A percentile compares a stretch with the other conserved stretches of the same genome.
Evolutionary conservation across 2,113 vertebrate genomes (phyloP).

Genomic region (Manacus vitellinus): DNA sequence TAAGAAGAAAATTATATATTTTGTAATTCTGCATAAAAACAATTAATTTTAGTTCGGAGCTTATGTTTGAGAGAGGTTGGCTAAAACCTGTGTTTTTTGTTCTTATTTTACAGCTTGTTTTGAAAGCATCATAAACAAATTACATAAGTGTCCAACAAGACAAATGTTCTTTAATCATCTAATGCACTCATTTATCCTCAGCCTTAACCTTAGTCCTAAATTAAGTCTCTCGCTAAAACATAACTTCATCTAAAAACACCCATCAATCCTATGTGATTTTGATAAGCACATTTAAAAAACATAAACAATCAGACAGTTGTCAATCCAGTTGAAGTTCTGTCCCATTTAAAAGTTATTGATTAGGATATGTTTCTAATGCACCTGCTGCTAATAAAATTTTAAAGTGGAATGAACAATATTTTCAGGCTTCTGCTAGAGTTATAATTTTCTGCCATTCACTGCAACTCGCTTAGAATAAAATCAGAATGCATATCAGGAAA

Average conservation of each 20-base stretch:
- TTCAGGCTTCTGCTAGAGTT: constrained; percentile 27
- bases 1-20: background rate
- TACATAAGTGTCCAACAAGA: constrained; percentile 80
- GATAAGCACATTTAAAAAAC: constrained; percentile 79
- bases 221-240: constrained; percentile 83
- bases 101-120: constrained; percentile 72
- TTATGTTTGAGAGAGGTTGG: constrained; percentile 43
- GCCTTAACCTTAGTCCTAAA: constrained; percentile 86
- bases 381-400: constrained; percentile 53
- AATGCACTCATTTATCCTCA: constrained; percentile 89
- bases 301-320: constrained; percentile 79
- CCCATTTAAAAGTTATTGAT: constrained; percentile 72
- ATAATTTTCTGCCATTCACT: constrained; percentile 15
- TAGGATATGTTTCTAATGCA: constrained; percentile 48
- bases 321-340: constrained; percentile 72
- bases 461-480: constrained; percentile 23
- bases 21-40: constrained; percentile 44
- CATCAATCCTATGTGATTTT: constrained; percentile 84
- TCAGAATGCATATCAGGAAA: constrained; percentile 52
- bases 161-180: constrained; percentile 92
- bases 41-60: constrained; percentile 53
- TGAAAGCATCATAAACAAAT: constrained; percentile 84
- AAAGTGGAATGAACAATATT: constrained; percentile 44
- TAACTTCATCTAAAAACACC: constrained; percentile 84
- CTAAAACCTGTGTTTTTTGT: constrained; percentile 62